Evolutionary conservation across 2,113 vertebrate species (phyloP).

Genomic region (Tetrao urogallus): DNA sequence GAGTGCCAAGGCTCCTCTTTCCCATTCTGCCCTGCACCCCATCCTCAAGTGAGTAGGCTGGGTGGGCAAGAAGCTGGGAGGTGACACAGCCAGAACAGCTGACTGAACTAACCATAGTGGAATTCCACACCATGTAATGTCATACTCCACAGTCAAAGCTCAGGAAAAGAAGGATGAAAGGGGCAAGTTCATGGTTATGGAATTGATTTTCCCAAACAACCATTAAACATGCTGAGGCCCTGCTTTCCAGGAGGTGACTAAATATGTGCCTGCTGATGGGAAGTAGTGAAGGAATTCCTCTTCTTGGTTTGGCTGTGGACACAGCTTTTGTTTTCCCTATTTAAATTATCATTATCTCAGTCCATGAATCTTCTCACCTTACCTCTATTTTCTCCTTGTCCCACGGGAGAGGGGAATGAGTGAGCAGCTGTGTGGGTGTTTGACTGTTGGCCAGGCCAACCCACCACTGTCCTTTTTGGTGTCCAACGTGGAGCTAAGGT

Average conservation of each 20-base stretch:
- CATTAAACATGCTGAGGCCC: not conserved
- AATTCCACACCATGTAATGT: not conserved
- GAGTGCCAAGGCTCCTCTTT: not conserved
- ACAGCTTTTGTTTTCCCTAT: not conserved
- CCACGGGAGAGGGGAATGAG: not conserved
- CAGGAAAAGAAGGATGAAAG: not conserved
- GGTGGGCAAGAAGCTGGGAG: not conserved
- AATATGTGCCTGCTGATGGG: not conserved
- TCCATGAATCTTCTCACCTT: not conserved
- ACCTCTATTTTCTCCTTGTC: not conserved
- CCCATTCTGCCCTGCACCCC: not conserved
- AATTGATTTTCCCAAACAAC: not conserved
- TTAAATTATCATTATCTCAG: not conserved
- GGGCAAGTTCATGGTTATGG: not conserved
- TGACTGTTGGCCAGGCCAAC: not conserved
- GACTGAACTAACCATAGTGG: not conserved
- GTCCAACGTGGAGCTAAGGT: not conserved
- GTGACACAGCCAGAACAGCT: not conserved
- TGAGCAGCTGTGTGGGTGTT: not conserved
- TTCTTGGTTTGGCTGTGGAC: not conserved
- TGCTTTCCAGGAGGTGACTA: not conserved
- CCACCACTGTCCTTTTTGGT: not conserved
- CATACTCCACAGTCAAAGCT: not conserved
- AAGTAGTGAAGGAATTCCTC: not conserved
- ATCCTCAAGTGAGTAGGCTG: not conserved